Conservation (phyloP, 2,888 invertebrate genomes). For the Chrysodeixis includens region DNA sequence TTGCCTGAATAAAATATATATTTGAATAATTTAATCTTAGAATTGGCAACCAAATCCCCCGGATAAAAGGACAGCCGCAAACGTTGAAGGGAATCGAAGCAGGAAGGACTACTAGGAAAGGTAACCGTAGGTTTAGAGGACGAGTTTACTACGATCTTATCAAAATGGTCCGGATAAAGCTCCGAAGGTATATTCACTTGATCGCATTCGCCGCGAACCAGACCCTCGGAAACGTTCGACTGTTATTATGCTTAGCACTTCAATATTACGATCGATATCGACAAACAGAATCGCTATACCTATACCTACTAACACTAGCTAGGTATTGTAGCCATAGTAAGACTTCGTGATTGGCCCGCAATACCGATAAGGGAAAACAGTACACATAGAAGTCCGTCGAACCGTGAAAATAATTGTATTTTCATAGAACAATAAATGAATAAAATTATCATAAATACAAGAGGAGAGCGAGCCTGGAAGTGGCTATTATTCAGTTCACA, state of each 20-base stretch:
- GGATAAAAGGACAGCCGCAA: background rate
- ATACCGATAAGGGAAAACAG: constrained; percentile 47
- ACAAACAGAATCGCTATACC: constrained; percentile 38
- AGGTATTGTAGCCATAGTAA: constrained; percentile 30
- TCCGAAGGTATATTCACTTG: background rate
- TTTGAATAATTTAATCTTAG: background rate
- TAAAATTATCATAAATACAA: constrained; percentile 42
- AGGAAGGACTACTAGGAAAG: background rate
- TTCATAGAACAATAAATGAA: constrained; percentile 35
- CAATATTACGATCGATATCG: constrained; percentile 31
- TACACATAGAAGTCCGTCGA: constrained; percentile 13
- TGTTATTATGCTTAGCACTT: constrained; percentile 37
- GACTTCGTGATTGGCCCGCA: constrained; percentile 40
- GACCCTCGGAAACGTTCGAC: constrained; percentile 22
- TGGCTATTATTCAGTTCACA: constrained; percentile 38
- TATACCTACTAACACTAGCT: constrained; percentile 16
- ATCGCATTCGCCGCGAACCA: constrained; percentile 25
- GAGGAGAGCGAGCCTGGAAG: constrained; percentile 22
- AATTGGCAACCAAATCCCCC: constrained; percentile 2
- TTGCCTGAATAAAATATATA: background rate
- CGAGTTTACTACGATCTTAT: background rate
- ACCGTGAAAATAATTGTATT: constrained; percentile 23
- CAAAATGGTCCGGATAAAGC: constrained; percentile 5
- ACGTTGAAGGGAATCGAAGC: background rate
- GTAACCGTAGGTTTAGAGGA: background rate